Base-by-base conservation (phyloP, 2,113 vertebrate genomes). In the Heteronetta atricapilla region DNA sequence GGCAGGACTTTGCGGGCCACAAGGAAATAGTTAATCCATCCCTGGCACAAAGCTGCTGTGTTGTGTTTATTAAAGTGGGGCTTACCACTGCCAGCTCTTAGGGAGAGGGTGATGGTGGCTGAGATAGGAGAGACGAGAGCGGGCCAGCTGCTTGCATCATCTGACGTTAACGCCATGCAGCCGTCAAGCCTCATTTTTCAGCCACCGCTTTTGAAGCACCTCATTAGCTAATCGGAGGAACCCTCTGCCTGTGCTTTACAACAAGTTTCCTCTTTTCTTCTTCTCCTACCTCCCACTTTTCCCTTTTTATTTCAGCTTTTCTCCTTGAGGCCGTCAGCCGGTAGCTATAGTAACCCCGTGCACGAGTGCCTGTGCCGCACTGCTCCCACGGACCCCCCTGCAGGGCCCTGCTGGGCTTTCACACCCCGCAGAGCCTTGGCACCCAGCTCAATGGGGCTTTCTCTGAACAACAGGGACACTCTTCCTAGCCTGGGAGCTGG, bases 331-430 rank as follows among this genome's bases (percentile, higher is more conserved):
- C 86, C 94, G 89, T 94, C 92, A 81, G 9, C 40, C 28, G 92
- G 96, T 94, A 95, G 91, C 96, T 92, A 93, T 96, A 92, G 96
- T 92, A 96, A 94, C 95, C 66, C 67, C 10, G 3, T 83, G 92
- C 88, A 67, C 52, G 92, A 83, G 63, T 46, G 89, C 33, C 74
- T 90, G 64, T 67, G n/a, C 83, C 28, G 31, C 78, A 60, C 50
- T 3, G 10, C 46, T 31, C 5, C 7, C 52, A 84, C 86, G 83
- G 33, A 3, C 88, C 86, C 88, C 86, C 68, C 88, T 34, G 58
- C 13, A 86, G 33, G 81, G 85, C 73, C 86, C 85, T 63, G 60
- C 89, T 2, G 53, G 85, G 79, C 90, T 86, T 81, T 90, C 90
- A 78, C 88, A 92, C 6, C 88, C 88, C 67, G 88, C 80, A 38